Evolutionary conservation across 2,113 vertebrate species (phyloP).

Genomic region (Ginglymostoma cirratum): DNA sequence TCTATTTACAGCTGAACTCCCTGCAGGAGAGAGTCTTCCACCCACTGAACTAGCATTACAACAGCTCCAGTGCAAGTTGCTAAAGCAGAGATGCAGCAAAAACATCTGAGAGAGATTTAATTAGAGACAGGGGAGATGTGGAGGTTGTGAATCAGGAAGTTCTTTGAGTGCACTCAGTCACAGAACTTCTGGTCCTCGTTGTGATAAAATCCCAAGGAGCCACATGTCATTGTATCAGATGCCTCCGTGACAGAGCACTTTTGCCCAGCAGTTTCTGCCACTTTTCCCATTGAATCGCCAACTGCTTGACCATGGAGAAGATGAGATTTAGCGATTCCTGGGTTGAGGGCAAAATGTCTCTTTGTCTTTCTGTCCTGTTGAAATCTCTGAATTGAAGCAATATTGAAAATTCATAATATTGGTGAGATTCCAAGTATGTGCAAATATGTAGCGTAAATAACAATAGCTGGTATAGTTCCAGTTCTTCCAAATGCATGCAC

Average conservation of each 20-base stretch:
- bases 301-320: background rate
- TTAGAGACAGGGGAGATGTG: conserved; percentile 21
- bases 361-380: background rate
- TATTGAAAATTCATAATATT: background rate
- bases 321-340: background rate
- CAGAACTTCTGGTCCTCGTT: background rate
- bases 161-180: background rate
- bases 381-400: background rate
- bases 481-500: background rate
- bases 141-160: background rate
- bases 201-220: background rate
- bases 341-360: background rate
- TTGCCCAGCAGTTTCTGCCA: background rate
- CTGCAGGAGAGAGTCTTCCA: background rate
- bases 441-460: background rate
- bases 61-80: background rate
- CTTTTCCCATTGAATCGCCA: background rate
- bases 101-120: background rate
- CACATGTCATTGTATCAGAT: background rate
- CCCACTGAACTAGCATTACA: background rate
- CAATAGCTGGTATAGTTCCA: background rate
- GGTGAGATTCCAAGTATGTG: background rate
- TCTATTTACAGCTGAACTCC: background rate
- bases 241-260: background rate
- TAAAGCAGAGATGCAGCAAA: conserved; percentile 1